These are phyloP conservation scores for Metalampra italica DNA, from an alignment of 2,888 invertebrate species.

Conservation along the genomic window DNA sequence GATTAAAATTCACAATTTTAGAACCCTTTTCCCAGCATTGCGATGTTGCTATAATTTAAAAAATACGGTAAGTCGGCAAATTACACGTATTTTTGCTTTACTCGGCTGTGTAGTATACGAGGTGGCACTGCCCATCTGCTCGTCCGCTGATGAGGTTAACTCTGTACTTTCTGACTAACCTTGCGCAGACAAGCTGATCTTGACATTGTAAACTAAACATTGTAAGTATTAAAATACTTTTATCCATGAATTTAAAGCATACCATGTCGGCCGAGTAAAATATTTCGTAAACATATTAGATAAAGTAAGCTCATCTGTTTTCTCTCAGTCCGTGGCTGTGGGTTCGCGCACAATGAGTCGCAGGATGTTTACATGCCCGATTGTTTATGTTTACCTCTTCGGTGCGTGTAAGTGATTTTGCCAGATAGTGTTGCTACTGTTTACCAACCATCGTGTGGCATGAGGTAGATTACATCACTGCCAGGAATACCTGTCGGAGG, in stretches of 20 bases:
- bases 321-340: slow-evolving; percentile 30
- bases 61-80: too few species aligned
- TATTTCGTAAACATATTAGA: slow-evolving; percentile 40
- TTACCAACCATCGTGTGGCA: slow-evolving; percentile 3
- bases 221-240: neutral
- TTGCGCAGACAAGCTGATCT: neutral
- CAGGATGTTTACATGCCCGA: slow-evolving; percentile 53
- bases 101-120: too few species aligned
- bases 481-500: neutral
- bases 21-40: slow-evolving; percentile 8
- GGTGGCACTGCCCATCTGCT: too few species aligned
- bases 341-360: slow-evolving; percentile 46
- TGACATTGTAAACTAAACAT: slow-evolving; percentile 6
- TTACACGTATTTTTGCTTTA: too few species aligned
- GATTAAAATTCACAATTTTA: slow-evolving; percentile 10
- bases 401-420: slow-evolving; percentile 20
- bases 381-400: slow-evolving; percentile 28
- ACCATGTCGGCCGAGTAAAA: slow-evolving; percentile 11
- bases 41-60: neutral
- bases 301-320: slow-evolving; percentile 54
- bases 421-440: slow-evolving; percentile 13
- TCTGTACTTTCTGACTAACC: neutral
- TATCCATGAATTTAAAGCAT: slow-evolving; percentile 6
- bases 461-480: neutral
- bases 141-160: too few species aligned